Evolutionary conservation across 2,888 invertebrate genomes (phyloP).

Genomic region (Pachymerium ferrugineum): DNA sequence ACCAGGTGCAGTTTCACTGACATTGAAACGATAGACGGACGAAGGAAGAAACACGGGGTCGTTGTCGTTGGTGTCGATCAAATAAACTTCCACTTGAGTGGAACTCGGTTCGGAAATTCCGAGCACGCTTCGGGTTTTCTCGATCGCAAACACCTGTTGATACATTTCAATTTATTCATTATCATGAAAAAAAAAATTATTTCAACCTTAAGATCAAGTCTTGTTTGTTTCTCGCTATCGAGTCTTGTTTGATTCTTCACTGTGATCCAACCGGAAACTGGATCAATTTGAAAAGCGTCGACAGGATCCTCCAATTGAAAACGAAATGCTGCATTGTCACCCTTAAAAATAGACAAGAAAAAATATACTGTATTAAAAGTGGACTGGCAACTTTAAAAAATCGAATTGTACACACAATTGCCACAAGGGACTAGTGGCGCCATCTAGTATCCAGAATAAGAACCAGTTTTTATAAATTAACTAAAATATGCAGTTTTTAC

Average conservation of each 20-base stretch:
- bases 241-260: conserved; percentile 67
- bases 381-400: no score
- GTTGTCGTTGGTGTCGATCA: conserved; percentile 86
- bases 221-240: conserved; percentile 70
- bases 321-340: conserved; percentile 75
- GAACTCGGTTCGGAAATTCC: conserved; percentile 51
- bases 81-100: conserved; percentile 72
- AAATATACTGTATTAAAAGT: no score
- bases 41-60: conserved; percentile 78
- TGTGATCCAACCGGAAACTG: conserved; percentile 76
- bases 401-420: no score
- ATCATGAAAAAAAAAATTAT: neutral
- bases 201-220: conserved; percentile 59
- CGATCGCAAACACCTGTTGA: conserved; percentile 63
- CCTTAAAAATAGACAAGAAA: conserved; percentile 46
- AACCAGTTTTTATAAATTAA: no score
- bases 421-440: no score
- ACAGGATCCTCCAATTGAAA: conserved; percentile 68
- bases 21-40: conserved; percentile 72
- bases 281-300: conserved; percentile 73
- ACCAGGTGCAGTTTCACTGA: conserved; percentile 61
- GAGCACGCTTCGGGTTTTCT: conserved; percentile 62
- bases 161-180: neutral
- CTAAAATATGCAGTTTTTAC: no score
- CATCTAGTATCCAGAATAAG: no score